Evolutionary conservation across 1,140 invertebrate species (phyloP).

Genomic region (Drosophila nasuta): DNA sequence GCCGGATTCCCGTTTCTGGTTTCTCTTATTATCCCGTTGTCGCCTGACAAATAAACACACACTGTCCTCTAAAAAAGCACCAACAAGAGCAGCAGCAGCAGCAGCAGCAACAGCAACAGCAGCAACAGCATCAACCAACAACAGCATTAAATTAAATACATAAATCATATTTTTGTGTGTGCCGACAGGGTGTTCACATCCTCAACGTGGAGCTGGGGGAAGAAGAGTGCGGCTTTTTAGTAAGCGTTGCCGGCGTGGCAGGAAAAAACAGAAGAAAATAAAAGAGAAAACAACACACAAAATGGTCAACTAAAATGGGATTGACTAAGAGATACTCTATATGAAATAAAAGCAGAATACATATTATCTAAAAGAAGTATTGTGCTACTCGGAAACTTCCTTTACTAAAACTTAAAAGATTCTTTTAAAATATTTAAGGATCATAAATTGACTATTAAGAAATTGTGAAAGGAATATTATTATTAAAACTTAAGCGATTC

Average conservation of each 20-base stretch:
- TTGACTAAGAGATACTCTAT: not conserved
- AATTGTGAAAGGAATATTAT: too few relatives aligned
- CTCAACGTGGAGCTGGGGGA: not conserved
- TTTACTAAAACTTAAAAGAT: too few relatives aligned
- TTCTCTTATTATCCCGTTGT: slow-evolving; percentile 78
- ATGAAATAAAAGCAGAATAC: too few relatives aligned
- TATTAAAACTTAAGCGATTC: too few relatives aligned
- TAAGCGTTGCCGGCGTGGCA: slow-evolving; percentile 23
- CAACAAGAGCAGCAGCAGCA: slow-evolving; percentile 31
- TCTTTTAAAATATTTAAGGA: too few relatives aligned
- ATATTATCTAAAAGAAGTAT: too few relatives aligned
- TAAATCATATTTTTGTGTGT: slow-evolving; percentile 76
- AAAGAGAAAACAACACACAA: slow-evolving; percentile 10
- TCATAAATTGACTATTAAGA: too few relatives aligned
- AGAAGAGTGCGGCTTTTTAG: slow-evolving; percentile 12
- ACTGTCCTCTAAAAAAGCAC: slow-evolving; percentile 53
- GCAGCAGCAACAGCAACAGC: slow-evolving; percentile 25
- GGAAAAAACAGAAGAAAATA: slow-evolving; percentile 16
- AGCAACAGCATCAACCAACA: slow-evolving; percentile 58
- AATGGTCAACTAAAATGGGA: not conserved
- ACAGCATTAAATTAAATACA: slow-evolving; percentile 81
- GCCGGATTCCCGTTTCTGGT: slow-evolving; percentile 39
- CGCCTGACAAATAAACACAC: slow-evolving; percentile 80
- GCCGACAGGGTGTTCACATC: slow-evolving; percentile 58
- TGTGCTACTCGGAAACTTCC: too few relatives aligned